These are phyloP conservation scores for Catalaphyllia jardinei DNA, from an alignment of 64 coral and sea anemone genomes.

Conservation along the genomic window DNA sequence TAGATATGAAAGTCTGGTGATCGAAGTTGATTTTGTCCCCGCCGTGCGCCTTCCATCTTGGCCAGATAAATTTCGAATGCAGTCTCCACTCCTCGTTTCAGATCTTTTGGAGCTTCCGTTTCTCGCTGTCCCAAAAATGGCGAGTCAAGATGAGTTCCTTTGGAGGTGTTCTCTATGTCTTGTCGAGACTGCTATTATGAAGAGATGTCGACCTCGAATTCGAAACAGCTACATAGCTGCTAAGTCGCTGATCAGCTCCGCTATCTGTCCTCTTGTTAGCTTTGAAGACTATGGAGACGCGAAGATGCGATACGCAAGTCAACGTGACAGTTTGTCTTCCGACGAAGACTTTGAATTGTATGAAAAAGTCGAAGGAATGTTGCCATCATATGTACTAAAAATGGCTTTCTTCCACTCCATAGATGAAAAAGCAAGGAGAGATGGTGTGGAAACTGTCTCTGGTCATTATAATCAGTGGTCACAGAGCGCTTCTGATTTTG, in stretches of 20 bases:
- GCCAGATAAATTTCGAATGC: constrained; percentile 50
- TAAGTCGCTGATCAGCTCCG: constrained; percentile 53
- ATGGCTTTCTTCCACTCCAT: constrained; percentile 64
- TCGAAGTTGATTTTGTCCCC: constrained; percentile 57
- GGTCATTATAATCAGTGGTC: too few relatives aligned
- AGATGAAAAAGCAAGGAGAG: constrained; percentile 54
- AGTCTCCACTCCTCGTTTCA: constrained; percentile 17
- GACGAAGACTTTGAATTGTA: constrained; percentile 28
- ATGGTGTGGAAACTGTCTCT: constrained; percentile 16
- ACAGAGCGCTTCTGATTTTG: too few relatives aligned
- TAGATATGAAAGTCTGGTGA: constrained; percentile 29
- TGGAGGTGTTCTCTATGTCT: constrained; percentile 53
- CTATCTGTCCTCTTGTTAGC: constrained; percentile 58
- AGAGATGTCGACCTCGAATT: constrained; percentile 43
- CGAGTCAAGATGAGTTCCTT: constrained; percentile 35
- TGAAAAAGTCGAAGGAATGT: constrained; percentile 39
- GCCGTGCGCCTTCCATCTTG: constrained; percentile 46
- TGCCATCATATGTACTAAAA: constrained; percentile 63
- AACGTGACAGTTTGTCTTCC: constrained; percentile 23
- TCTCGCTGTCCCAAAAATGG: constrained; percentile 54
- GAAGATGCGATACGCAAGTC: constrained; percentile 44
- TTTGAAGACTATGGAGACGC: constrained; percentile 45
- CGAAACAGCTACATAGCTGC: constrained; percentile 69
- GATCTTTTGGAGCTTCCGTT: constrained; percentile 39
- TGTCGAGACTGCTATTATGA: constrained; percentile 57